phyloP scores from a whole-genome alignment of 2,113 vertebrate genomes.

The Acanthisitta chloris region DNA sequence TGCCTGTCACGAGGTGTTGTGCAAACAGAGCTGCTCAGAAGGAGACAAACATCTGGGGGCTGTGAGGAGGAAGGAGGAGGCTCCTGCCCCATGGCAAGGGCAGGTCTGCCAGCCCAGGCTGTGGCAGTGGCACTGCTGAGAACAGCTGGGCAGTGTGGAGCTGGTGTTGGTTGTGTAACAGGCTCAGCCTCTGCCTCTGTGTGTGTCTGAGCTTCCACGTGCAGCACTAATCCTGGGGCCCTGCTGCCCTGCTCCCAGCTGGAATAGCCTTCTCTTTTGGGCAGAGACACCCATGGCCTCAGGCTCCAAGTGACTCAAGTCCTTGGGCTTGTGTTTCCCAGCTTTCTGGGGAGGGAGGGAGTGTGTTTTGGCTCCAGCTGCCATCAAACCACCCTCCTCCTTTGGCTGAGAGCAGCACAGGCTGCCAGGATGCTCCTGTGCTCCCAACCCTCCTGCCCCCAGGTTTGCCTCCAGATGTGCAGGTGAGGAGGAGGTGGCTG shows the following conservation, averaged over 20 bases:
- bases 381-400: rapidly evolving
- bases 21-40: neutral
- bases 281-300: neutral
- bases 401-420: neutral
- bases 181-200: neutral
- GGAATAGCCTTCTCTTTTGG: rapidly evolving
- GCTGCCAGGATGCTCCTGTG: neutral
- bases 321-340: neutral
- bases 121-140: neutral
- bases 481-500: neutral
- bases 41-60: neutral
- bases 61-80: neutral
- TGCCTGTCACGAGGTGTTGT: neutral
- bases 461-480: neutral
- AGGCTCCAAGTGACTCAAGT: neutral
- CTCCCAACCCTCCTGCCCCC: no score
- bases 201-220: neutral
- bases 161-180: neutral
- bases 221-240: neutral
- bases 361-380: neutral
- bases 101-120: neutral
- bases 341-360: neutral
- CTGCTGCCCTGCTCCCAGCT: neutral
- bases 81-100: neutral
- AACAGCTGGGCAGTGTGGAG: neutral